Evolutionary conservation across 2,888 invertebrate genomes (phyloP), one percentile per base, ranked within the genome.

Genomic region (Prosopocoilus inquinatus): DNA sequence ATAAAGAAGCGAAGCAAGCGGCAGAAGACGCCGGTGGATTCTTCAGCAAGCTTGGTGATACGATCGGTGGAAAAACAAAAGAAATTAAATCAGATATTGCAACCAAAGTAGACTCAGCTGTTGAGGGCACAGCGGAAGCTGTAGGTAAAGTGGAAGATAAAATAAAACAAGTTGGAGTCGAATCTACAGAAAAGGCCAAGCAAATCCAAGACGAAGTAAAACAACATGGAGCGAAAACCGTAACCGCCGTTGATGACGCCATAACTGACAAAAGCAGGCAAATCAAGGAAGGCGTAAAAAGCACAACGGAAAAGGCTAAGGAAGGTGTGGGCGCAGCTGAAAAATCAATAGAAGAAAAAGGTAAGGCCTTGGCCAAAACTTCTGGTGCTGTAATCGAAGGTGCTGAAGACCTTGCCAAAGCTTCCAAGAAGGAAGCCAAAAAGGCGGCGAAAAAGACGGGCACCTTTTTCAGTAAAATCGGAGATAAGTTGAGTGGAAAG

Each of bases 391-490:
- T 13, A 1, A 9, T n/a, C 15, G 41, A 41, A 13, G 41, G 13
- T 13, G 5, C 16, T 1, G 15, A 15, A 15, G 47, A 55, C 9
- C 47, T 46, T 43, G 47, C 50, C 48, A 11, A 55, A 8, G 48
- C 47, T 28, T 44, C 50, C 7, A 55, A 58, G 34, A 55, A 56
- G 8, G 49, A 47, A 28, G 47, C 50, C 4, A 55, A 58, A 36
- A 55, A 58, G 49, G 43, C 57, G n/a, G 48, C 51, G 11, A 53
- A 48, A 4, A 62, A 64, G 36, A 58, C 60, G 20, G 64, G 61
- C 39, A 58, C 55, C 33, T 64, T 62, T 33, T 55, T 64, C 41
- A 56, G 51, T 7, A 57, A 54, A 20, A 15, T 63, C 5, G 62
- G 64, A 2, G 58, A 55, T 0, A 61, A 61, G 49, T 55, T 62